A percentile compares a stretch with the other conserved stretches of the same genome.
Conservation (phyloP, 2,113 vertebrate species). For the Columba livia region DNA sequence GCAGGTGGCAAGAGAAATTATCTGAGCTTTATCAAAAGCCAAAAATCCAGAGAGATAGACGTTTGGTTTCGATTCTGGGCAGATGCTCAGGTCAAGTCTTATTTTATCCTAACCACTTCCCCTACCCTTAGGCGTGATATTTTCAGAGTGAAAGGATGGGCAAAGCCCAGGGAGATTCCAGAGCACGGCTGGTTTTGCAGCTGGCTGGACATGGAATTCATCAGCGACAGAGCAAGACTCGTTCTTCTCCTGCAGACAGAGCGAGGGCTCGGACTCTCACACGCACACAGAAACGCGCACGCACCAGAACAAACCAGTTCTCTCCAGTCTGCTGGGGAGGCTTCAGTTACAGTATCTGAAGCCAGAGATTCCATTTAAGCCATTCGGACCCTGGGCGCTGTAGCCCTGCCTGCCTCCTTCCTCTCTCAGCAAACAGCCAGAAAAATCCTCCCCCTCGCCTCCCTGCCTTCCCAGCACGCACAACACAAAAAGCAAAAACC, state of each 20-base stretch:
- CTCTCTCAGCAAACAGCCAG: conserved; percentile 29
- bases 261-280: background rate
- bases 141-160: conserved; percentile 54
- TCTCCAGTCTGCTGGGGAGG: conserved; percentile 16
- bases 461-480: conserved; percentile 7
- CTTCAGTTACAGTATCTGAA: conserved; percentile 21
- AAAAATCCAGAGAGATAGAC: conserved; percentile 17
- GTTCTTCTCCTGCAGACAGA: background rate
- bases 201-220: conserved; percentile 31
- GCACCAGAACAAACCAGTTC: conserved; percentile 43
- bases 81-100: conserved; percentile 55
- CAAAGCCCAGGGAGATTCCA: conserved; percentile 56
- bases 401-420: conserved; percentile 6
- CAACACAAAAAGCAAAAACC: conserved; percentile 26
- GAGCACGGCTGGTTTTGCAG: conserved; percentile 20
- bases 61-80: conserved; percentile 46
- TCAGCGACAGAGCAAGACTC: background rate
- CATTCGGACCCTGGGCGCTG: background rate
- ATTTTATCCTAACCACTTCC: conserved; percentile 65
- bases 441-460: background rate
- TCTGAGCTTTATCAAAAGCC: conserved; percentile 36
- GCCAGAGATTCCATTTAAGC: conserved; percentile 28
- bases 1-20: conserved; percentile 51
- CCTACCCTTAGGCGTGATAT: background rate
- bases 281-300: background rate